phyloP scores from a whole-genome alignment of 2,113 vertebrate species.

The Chlamydotis undulata region DNA sequence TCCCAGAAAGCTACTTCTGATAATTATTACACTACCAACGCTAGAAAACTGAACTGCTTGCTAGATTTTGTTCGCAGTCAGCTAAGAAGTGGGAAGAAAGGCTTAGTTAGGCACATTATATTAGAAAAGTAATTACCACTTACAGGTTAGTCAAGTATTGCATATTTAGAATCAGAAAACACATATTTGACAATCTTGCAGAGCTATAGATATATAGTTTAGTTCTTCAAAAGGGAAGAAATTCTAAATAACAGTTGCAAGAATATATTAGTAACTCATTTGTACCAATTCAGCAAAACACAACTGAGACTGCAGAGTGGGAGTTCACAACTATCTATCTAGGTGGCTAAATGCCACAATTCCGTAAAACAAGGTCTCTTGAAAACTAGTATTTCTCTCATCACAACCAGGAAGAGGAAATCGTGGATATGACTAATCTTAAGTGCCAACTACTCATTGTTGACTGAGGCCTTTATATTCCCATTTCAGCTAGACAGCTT shows the following conservation, averaged over 20 bases:
- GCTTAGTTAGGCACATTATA: background rate
- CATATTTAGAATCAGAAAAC: background rate
- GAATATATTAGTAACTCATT: background rate
- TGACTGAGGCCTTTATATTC: background rate
- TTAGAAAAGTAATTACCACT: background rate
- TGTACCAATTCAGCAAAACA: background rate
- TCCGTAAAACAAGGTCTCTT: background rate
- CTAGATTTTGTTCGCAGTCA: background rate
- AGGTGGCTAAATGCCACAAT: background rate
- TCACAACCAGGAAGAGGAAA: background rate
- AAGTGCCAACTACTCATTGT: background rate
- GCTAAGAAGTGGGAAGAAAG: background rate
- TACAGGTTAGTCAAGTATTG: background rate
- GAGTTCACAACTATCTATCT: fast-evolving
- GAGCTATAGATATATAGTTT: background rate
- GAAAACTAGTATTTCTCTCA: background rate
- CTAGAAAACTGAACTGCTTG: background rate
- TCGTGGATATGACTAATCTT: background rate
- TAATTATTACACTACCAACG: background rate
- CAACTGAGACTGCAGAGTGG: background rate
- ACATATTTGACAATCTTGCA: background rate
- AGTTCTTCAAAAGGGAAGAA: background rate
- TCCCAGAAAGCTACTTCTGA: background rate
- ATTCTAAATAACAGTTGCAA: background rate
- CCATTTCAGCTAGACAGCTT: background rate